These are phyloP conservation scores for Tinea pellionella DNA, from an alignment of 2,888 invertebrate genomes.

Conservation along the genomic window DNA sequence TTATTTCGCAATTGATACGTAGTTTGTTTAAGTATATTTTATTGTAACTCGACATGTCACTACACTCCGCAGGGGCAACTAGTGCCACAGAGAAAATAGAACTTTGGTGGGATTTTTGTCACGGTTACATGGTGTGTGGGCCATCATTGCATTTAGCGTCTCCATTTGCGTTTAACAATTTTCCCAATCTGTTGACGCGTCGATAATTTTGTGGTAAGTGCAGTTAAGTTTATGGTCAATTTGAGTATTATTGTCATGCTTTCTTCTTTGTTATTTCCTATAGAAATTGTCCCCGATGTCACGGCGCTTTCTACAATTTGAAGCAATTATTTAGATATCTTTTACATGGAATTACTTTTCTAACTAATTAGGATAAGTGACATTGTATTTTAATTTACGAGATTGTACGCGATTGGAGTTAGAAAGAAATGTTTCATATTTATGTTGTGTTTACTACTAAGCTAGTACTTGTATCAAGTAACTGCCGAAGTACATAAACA, in stretches of 20 bases:
- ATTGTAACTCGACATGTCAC: too few relatives aligned
- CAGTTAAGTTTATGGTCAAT: slow-evolving; percentile 3
- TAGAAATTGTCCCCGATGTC: slow-evolving; percentile 14
- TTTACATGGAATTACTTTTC: neutral
- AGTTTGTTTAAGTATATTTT: too few relatives aligned
- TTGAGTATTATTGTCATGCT: slow-evolving; percentile 12
- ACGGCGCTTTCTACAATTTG: slow-evolving; percentile 5
- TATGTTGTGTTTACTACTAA: too few relatives aligned
- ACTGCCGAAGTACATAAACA: too few relatives aligned
- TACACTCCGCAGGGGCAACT: too few relatives aligned
- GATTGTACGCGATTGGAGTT: too few relatives aligned
- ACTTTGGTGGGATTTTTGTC: too few relatives aligned
- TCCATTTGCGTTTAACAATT: neutral
- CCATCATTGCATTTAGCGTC: neutral
- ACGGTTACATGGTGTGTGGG: too few relatives aligned
- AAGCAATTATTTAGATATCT: neutral
- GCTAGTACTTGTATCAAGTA: too few relatives aligned
- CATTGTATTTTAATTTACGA: neutral
- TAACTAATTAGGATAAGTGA: neutral
- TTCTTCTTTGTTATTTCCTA: slow-evolving; percentile 13
- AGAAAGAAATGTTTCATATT: too few relatives aligned
- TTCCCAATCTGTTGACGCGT: neutral
- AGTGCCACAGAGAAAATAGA: too few relatives aligned
- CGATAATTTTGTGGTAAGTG: slow-evolving; percentile 1
- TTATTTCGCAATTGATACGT: neutral